Percentiles rank a stretch among this genome's conserved stretches.
These are phyloP conservation scores for Diabrotica undecimpunctata DNA, from an alignment of 1,140 invertebrate species.

Conservation along the genomic window DNA sequence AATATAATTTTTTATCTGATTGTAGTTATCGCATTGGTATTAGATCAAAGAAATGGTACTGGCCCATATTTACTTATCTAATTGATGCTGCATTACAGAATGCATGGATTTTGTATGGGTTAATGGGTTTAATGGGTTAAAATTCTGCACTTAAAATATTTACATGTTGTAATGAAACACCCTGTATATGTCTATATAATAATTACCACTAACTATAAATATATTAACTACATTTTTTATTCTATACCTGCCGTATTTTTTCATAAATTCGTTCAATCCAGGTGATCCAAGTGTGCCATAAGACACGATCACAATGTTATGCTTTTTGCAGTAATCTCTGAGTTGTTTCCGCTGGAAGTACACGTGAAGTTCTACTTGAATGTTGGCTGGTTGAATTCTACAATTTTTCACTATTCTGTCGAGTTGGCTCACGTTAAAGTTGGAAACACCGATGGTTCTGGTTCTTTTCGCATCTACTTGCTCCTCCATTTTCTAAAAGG, in stretches of 20 bases:
- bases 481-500: conserved; percentile 66
- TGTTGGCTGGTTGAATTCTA: conserved; percentile 64
- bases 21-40: too few species aligned
- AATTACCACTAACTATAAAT: too few species aligned
- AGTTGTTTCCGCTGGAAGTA: conserved; percentile 76
- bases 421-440: conserved; percentile 72
- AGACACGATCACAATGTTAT: conserved; percentile 72
- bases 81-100: too few species aligned
- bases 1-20: too few species aligned
- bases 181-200: too few species aligned
- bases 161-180: too few species aligned
- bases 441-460: conserved; percentile 71
- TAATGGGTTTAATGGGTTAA: too few species aligned
- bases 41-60: too few species aligned
- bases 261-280: conserved; percentile 53
- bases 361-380: conserved; percentile 77
- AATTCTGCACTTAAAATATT: too few species aligned
- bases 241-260: conserved; percentile 37
- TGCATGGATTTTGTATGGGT: too few species aligned
- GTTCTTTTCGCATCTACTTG: conserved; percentile 60
- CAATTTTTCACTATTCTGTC: conserved; percentile 59
- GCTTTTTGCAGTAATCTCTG: conserved; percentile 64
- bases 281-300: conserved; percentile 78
- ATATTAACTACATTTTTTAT: not conserved
- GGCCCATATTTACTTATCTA: too few species aligned